Evolutionary conservation across 2,888 invertebrate genomes (phyloP).

Genomic region (Lasioglossum vierecki): DNA sequence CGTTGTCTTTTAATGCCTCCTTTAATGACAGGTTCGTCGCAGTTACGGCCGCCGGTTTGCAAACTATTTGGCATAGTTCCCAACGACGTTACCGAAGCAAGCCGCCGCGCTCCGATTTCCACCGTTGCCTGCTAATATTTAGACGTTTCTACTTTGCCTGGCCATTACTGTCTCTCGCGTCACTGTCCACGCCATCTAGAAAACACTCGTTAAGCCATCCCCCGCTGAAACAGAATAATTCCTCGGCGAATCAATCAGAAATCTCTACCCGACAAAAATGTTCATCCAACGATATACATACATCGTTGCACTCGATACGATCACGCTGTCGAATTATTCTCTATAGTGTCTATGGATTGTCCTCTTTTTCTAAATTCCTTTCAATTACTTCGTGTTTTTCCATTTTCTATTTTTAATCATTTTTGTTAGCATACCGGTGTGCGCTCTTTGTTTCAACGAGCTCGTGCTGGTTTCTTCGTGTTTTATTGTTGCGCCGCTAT

Average conservation of each 20-base stretch:
- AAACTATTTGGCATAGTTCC: slow-evolving; percentile 60
- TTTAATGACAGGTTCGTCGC: slow-evolving; percentile 38
- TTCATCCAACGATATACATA: too few species aligned
- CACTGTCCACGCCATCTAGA: not conserved
- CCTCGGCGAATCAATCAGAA: not conserved
- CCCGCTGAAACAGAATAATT: not conserved
- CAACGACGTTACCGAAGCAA: slow-evolving; percentile 23
- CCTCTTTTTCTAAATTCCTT: not conserved
- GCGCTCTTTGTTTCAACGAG: not conserved
- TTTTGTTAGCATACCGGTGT: not conserved
- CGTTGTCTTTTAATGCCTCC: slow-evolving; percentile 24
- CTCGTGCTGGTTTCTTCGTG: not conserved
- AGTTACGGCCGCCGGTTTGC: slow-evolving; percentile 29
- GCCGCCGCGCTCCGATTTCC: slow-evolving; percentile 12
- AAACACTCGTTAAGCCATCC: not conserved
- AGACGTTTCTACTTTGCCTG: not conserved
- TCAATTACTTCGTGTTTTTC: not conserved
- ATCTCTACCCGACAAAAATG: too few species aligned
- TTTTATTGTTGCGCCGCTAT: not conserved
- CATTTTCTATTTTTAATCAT: not conserved
- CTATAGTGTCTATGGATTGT: not conserved
- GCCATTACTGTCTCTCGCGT: not conserved
- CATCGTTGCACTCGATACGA: not conserved
- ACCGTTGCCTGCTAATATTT: slow-evolving; percentile 4
- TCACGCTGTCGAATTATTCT: not conserved